These are phyloP conservation scores for Torymus texanus DNA, from an alignment of 2,888 invertebrate genomes.

Conservation along the genomic window DNA sequence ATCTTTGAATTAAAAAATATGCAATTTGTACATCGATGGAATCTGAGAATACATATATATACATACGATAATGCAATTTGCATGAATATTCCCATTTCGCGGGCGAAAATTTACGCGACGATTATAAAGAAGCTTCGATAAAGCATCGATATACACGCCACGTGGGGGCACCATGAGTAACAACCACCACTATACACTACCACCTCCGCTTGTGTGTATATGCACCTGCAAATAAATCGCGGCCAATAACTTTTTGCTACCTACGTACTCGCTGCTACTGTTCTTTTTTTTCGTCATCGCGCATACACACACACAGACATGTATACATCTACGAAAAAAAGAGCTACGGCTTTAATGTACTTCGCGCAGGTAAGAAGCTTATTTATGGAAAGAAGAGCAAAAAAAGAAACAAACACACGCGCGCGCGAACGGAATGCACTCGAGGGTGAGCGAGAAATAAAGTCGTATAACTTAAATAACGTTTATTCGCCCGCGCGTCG, in stretches of 20 bases:
- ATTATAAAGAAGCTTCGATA: no score
- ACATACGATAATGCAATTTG: no score
- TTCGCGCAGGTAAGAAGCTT: conserved; percentile 43
- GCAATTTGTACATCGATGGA: no score
- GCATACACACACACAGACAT: neutral
- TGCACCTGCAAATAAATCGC: conserved; percentile 37
- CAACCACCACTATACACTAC: no score
- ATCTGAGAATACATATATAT: no score
- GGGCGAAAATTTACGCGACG: no score
- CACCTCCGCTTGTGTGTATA: neutral
- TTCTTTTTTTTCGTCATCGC: conserved; percentile 13
- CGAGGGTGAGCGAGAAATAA: conserved; percentile 42
- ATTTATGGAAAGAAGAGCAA: conserved; percentile 39
- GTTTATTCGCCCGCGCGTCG: conserved; percentile 39
- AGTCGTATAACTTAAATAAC: conserved; percentile 54
- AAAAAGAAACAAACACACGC: no score
- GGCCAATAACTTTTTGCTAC: conserved; percentile 40
- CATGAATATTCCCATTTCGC: no score
- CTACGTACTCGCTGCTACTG: conserved; percentile 12
- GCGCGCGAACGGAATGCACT: conserved; percentile 37
- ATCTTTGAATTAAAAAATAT: no score
- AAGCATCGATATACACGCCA: no score
- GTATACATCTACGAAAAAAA: neutral
- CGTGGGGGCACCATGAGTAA: no score
- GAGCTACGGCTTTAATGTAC: conserved; percentile 25